These are phyloP conservation scores for Chelmon rostratus DNA, from an alignment of 2,797 vertebrate genomes.

Conservation along the genomic window DNA sequence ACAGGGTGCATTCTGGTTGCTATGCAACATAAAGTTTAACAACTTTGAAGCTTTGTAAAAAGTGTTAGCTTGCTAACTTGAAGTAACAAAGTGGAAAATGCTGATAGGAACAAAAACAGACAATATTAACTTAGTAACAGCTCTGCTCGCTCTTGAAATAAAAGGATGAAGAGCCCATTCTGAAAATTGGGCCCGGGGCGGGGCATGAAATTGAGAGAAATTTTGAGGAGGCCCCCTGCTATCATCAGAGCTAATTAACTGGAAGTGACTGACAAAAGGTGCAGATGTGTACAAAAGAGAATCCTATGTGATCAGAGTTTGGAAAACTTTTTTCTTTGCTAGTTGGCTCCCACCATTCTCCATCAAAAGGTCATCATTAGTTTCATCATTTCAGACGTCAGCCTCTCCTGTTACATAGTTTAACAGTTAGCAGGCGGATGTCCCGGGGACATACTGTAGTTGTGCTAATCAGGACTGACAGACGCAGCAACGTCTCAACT, in stretches of 20 bases:
- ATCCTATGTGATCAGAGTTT: constrained; percentile 30
- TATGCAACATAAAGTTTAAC: constrained; percentile 77
- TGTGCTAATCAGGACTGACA: constrained; percentile 45
- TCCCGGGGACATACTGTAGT: constrained; percentile 22
- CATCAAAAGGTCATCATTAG: constrained; percentile 37
- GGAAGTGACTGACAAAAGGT: constrained; percentile 32
- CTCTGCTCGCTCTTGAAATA: constrained; percentile 54
- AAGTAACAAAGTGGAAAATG: constrained; percentile 46
- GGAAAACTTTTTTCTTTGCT: constrained; percentile 25
- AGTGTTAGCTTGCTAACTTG: constrained; percentile 50
- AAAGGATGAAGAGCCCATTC: constrained; percentile 35
- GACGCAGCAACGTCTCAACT: not conserved
- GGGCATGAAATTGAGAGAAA: not conserved
- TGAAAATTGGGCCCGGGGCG: not conserved
- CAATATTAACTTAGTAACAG: constrained; percentile 16
- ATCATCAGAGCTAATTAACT: constrained; percentile 31
- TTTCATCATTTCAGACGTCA: constrained; percentile 39
- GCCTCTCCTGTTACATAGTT: constrained; percentile 22
- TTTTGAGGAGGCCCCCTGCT: constrained; percentile 9
- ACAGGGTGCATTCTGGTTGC: constrained; percentile 78
- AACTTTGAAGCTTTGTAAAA: constrained; percentile 62
- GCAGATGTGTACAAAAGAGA: constrained; percentile 40
- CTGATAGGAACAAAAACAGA: constrained; percentile 12
- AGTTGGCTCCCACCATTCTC: constrained; percentile 5
- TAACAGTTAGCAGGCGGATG: constrained; percentile 30